Evolutionary conservation across 2,113 vertebrate species (phyloP), one percentile per base, ranked within the genome.

Genomic region (Callipepla californica): DNA sequence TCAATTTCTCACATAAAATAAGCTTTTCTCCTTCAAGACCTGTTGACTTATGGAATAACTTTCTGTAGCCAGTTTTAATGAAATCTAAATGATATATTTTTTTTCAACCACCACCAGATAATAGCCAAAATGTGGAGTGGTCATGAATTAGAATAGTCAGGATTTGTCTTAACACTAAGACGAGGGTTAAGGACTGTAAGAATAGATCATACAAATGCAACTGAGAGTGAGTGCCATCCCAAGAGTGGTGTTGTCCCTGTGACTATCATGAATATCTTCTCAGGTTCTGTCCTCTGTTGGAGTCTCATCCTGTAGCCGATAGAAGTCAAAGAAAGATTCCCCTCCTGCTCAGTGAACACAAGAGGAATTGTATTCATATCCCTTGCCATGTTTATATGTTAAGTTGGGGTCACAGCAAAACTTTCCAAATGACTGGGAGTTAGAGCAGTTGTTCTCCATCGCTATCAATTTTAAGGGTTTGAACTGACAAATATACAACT

Each of bases 381-480:
- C 85, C 23, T 80, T 89, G 92, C 91, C 90, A 90, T 93, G 90
- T 96, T 95, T 96, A 90, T 40, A 34, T 68, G 89, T 95, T 92
- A 95, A 90, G 51, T 68, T 0, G 3, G 67, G 86, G 90, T 95
- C 89, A 96, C 3, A 12, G 86, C 36, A 91, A 94, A 85, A 91
- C 51, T 50, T 81, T 94, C 75, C 85, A 93, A 94, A 82, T 70
- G 63, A 57, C 62, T 82, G 26, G 66, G 87, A 89, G 95, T 86
- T 91, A 70, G 87, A 94, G 88, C 91, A 94, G 87, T 95, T 97
- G 88, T 70, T 94, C 82, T 93, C 59, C 72, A 74, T 96, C 80
- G 93, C 15, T 28, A 85, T 76, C 79, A 96, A 94, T 95, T 92
- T 94, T 92, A 88, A 85, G 90, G 47, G 81, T 63, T 72, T 94